A percentile compares a stretch with the other conserved stretches of the same genome.
These are phyloP conservation scores for Pachyuromys duprasi DNA, from an alignment of 2,797 vertebrate species.

Conservation along the genomic window DNA sequence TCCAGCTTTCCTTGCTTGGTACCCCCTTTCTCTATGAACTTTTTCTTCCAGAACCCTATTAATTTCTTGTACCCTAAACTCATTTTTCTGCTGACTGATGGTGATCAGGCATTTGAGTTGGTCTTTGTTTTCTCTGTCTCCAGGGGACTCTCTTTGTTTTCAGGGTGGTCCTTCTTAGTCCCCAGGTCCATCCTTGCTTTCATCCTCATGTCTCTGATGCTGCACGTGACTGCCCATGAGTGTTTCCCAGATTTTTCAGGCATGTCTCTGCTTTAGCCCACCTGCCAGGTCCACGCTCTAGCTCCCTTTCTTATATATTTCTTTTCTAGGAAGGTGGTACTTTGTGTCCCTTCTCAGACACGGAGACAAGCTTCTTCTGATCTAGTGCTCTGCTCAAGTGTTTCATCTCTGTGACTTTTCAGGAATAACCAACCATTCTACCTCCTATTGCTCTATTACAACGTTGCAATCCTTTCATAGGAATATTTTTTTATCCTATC, in stretches of 20 bases:
- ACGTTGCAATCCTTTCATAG: not conserved
- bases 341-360: not conserved
- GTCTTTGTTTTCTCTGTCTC: not conserved
- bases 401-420: not conserved
- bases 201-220: rapidly evolving
- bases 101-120: not conserved
- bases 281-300: not conserved
- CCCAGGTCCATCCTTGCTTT: too few relatives aligned
- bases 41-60: not conserved
- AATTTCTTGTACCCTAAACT: not conserved
- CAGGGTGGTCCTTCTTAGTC: too few relatives aligned
- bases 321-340: not conserved
- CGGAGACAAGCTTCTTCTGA: not conserved
- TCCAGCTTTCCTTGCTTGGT: not conserved
- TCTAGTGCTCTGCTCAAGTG: not conserved
- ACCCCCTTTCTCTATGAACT: not conserved
- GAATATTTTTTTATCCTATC: not conserved
- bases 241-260: not conserved
- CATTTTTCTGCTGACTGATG: not conserved
- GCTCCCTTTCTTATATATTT: not conserved
- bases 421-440: not conserved
- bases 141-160: not conserved
- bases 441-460: not conserved
- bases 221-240: not conserved
- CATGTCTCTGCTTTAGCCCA: not conserved